Evolutionary conservation across 2,113 vertebrate species (phyloP).

Genomic region (Xiphorhynchus elegans): DNA sequence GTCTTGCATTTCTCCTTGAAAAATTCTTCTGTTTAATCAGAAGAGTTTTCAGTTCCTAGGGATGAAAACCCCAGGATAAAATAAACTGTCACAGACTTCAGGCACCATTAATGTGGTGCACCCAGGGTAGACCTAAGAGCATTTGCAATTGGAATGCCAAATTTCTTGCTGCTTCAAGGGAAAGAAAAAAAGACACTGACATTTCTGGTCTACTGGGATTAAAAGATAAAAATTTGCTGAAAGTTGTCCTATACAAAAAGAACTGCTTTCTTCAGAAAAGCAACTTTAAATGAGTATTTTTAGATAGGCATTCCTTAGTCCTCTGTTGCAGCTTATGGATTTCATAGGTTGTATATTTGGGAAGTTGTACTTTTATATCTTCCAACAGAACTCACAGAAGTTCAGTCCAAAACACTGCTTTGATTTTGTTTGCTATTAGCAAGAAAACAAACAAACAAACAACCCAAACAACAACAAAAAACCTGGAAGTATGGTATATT

Average conservation of each 20-base stretch:
- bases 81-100: fast-evolving
- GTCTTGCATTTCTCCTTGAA: not conserved
- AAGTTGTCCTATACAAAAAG: not conserved
- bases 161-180: not conserved
- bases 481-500: too few relatives aligned
- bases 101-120: fast-evolving
- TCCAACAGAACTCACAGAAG: not conserved
- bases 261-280: not conserved
- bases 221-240: not conserved
- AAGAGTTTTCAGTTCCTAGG: not conserved
- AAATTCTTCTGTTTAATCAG: not conserved
- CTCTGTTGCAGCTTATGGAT: not conserved
- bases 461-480: too few relatives aligned
- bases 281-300: not conserved
- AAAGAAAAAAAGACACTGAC: not conserved
- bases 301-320: not conserved
- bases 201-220: not conserved
- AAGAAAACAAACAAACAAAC: too few relatives aligned
- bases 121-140: not conserved
- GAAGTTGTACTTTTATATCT: not conserved
- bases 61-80: not conserved
- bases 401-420: not conserved
- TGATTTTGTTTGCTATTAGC: not conserved
- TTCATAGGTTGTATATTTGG: not conserved
- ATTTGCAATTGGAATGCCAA: not conserved